phyloP scores from a whole-genome alignment of 1,140 invertebrate species.

The Anastatus disparis region DNA sequence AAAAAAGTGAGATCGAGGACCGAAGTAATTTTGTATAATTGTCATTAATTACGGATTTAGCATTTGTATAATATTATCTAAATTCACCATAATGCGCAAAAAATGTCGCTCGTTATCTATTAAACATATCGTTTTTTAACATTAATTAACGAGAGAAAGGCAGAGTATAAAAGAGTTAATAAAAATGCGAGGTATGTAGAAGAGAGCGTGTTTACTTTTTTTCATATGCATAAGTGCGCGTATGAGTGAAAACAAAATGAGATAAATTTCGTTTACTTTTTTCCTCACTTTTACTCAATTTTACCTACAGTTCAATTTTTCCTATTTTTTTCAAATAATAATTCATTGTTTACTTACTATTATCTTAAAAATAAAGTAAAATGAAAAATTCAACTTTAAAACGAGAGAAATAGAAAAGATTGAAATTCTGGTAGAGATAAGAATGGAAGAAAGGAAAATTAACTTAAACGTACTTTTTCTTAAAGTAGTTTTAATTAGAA shows the following conservation, averaged over 20 bases:
- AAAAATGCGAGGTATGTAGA: neutral
- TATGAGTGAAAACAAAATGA: neutral
- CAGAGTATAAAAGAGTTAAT: neutral
- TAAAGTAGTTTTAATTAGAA: neutral
- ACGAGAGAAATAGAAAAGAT: too few relatives aligned
- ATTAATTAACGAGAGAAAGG: constrained; percentile 22
- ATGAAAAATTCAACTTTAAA: too few relatives aligned
- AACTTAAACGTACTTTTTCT: too few relatives aligned
- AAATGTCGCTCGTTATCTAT: constrained; percentile 15
- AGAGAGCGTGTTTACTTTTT: neutral
- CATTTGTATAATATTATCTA: constrained; percentile 18
- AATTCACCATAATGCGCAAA: neutral
- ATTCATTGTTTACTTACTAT: neutral
- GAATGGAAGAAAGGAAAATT: too few relatives aligned
- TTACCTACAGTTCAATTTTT: neutral
- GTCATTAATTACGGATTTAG: constrained; percentile 25
- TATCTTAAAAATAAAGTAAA: too few relatives aligned
- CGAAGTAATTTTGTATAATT: neutral
- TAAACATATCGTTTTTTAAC: constrained; percentile 8
- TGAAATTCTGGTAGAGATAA: too few relatives aligned
- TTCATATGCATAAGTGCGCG: too few relatives aligned
- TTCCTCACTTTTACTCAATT: neutral
- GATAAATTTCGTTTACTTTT: neutral
- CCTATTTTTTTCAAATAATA: neutral
- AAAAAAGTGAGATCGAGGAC: neutral